Percentiles rank a stretch among this genome's conserved stretches.
phyloP scores from a whole-genome alignment of 2,797 vertebrate genomes.

The Pseudochirops corinnae region DNA sequence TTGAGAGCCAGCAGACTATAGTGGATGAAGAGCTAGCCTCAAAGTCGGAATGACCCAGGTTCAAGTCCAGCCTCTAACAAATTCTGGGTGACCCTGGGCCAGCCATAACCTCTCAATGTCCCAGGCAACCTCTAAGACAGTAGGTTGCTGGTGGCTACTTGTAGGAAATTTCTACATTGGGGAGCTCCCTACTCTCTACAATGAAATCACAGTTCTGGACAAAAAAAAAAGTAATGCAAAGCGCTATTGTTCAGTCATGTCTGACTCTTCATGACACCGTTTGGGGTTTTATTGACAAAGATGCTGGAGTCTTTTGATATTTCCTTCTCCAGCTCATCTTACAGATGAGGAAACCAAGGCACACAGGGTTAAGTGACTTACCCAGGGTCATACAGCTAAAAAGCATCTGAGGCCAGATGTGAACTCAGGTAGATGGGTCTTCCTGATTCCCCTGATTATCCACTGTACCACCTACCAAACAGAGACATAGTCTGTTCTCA shows the following conservation, averaged over 20 bases:
- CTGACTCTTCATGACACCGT: background rate
- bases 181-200: background rate
- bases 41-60: background rate
- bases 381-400: too few relatives aligned
- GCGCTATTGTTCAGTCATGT: background rate
- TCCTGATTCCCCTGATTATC: too few relatives aligned
- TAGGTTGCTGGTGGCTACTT: background rate
- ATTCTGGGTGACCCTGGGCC: background rate
- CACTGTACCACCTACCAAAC: background rate
- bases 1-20: background rate
- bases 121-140: background rate
- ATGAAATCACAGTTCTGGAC: background rate
- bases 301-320: background rate
- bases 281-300: background rate
- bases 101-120: background rate
- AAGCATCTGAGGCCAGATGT: too few relatives aligned
- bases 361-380: too few relatives aligned
- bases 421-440: too few relatives aligned
- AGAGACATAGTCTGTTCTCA: background rate
- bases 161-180: background rate
- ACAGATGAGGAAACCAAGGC: background rate
- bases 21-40: background rate
- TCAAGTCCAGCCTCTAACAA: background rate
- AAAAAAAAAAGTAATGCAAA: background rate
- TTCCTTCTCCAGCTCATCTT: background rate